These are phyloP conservation scores for Thumatha senex DNA, from an alignment of 2,888 invertebrate genomes.

Conservation along the genomic window DNA sequence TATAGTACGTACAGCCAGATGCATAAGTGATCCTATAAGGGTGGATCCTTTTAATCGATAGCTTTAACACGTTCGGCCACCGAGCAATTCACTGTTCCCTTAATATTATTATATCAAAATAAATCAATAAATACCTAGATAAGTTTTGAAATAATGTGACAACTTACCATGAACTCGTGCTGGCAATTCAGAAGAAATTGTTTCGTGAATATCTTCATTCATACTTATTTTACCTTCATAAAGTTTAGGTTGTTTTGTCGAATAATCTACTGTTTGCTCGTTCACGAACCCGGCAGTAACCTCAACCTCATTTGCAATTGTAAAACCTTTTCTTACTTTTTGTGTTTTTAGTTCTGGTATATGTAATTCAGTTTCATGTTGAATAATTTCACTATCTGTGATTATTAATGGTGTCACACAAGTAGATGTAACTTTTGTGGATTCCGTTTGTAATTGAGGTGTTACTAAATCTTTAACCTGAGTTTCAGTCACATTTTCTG, in stretches of 20 bases:
- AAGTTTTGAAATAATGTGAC: slow-evolving; percentile 7
- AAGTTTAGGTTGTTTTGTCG: slow-evolving; percentile 37
- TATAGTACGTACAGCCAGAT: too few species aligned
- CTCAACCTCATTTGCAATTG: slow-evolving; percentile 57
- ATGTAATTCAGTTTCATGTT: slow-evolving; percentile 65
- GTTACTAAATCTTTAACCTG: slow-evolving; percentile 52
- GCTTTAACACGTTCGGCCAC: too few species aligned
- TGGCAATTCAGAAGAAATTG: slow-evolving; percentile 64
- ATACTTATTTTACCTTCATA: slow-evolving; percentile 54
- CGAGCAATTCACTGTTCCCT: too few species aligned
- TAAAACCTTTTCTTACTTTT: slow-evolving; percentile 54
- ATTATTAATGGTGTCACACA: slow-evolving; percentile 61
- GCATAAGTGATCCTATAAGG: too few species aligned
- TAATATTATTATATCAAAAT: background rate
- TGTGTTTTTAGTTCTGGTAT: slow-evolving; percentile 53
- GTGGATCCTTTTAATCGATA: too few species aligned
- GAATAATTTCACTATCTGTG: slow-evolving; percentile 62
- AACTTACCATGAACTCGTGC: slow-evolving; percentile 59
- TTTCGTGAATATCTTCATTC: slow-evolving; percentile 36
- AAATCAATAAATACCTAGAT: too few species aligned
- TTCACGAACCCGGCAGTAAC: slow-evolving; percentile 59
- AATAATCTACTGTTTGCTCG: slow-evolving; percentile 57
- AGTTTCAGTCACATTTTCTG: slow-evolving; percentile 61
- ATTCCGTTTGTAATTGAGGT: slow-evolving; percentile 47
- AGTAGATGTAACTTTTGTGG: slow-evolving; percentile 53